phyloP scores from a whole-genome alignment of 2,113 vertebrate genomes.

The Shinisaurus crocodilurus region DNA sequence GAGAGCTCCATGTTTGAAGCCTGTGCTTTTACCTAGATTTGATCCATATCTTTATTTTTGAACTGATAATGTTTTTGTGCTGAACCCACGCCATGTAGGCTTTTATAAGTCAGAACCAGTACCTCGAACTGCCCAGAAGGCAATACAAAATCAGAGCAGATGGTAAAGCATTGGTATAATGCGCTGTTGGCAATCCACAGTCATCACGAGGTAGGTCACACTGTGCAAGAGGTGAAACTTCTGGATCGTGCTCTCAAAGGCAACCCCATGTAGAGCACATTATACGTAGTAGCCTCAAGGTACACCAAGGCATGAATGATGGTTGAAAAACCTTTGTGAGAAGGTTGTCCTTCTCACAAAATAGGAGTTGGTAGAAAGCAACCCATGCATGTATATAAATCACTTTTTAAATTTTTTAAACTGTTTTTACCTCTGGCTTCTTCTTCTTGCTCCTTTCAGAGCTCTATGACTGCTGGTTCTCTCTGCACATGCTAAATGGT shows the following conservation, averaged over 20 bases:
- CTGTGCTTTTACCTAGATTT: background rate
- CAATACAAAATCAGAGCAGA: slow-evolving; percentile 3
- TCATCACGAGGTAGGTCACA: background rate
- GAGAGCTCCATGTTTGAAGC: background rate
- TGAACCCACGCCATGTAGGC: background rate
- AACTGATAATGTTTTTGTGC: background rate
- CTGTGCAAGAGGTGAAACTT: background rate
- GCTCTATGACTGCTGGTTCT: background rate
- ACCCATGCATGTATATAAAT: background rate
- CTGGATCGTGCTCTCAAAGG: background rate
- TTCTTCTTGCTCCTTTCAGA: background rate
- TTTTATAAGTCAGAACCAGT: background rate
- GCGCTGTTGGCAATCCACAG: background rate
- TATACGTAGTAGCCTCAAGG: background rate
- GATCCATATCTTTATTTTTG: background rate
- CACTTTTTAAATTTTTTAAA: too few species aligned
- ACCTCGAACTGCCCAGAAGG: background rate
- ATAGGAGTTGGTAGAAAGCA: background rate
- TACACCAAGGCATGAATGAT: background rate
- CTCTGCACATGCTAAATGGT: background rate
- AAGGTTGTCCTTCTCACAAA: background rate
- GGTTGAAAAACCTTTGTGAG: too few species aligned
- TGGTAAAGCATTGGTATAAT: background rate
- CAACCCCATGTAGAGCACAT: background rate
- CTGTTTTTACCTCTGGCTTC: background rate